phyloP scores from a whole-genome alignment of 1,140 invertebrate species.

The Ceratina japonica region DNA sequence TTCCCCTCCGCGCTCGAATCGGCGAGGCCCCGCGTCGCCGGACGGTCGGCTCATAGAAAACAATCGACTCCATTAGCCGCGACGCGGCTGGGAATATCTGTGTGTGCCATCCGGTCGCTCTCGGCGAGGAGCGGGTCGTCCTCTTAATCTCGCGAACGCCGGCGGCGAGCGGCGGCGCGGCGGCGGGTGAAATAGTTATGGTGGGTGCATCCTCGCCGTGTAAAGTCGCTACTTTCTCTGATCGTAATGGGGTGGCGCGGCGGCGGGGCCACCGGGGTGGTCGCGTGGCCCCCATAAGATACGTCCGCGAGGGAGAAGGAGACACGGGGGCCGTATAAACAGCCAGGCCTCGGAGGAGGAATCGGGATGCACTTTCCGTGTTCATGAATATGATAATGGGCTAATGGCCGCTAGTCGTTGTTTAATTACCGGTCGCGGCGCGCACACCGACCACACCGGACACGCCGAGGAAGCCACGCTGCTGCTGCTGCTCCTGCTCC shows the following conservation, averaged over 20 bases:
- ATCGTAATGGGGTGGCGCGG: background rate
- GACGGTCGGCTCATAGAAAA: background rate
- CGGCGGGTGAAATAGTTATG: background rate
- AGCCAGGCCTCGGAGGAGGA: conserved; percentile 63
- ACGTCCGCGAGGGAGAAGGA: conserved; percentile 31
- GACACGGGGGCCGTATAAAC: conserved; percentile 47
- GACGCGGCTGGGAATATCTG: conserved; percentile 12
- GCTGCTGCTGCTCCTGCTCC: conserved; percentile 11
- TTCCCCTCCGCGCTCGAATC: too few species aligned
- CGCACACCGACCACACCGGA: conserved; percentile 50
- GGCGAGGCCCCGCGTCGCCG: too few species aligned
- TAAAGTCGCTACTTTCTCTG: conserved; percentile 8
- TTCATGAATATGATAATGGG: conserved; percentile 80
- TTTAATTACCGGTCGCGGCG: conserved; percentile 76
- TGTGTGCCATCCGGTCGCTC: conserved; percentile 9
- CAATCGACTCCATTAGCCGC: conserved; percentile 35
- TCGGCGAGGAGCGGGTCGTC: background rate
- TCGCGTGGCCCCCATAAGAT: conserved; percentile 68
- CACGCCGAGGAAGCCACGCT: conserved; percentile 31
- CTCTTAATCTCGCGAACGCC: conserved; percentile 29
- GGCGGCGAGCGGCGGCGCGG: background rate
- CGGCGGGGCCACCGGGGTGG: conserved; percentile 64
- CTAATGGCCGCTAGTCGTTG: conserved; percentile 78
- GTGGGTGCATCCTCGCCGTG: background rate
- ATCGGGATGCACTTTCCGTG: conserved; percentile 79